phyloP scores from a whole-genome alignment of 2,888 invertebrate genomes.

The Melanargia galathea region DNA sequence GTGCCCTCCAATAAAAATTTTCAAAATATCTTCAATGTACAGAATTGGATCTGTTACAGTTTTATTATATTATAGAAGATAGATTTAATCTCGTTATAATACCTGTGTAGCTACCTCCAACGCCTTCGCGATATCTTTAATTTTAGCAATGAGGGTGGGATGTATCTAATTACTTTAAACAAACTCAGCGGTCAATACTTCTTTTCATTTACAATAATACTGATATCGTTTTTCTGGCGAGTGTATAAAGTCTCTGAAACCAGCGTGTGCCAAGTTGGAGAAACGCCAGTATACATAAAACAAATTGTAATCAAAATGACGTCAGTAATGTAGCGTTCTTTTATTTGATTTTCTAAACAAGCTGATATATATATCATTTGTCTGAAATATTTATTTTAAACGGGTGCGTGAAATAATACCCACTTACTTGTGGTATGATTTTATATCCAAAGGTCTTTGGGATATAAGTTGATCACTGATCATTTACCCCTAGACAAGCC shows the following conservation, averaged over 20 bases:
- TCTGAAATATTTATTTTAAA: conserved; percentile 15
- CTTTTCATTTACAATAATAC: neutral
- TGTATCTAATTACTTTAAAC: neutral
- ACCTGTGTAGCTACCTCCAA: too few relatives aligned
- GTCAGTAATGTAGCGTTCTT: conserved; percentile 7
- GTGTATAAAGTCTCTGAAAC: conserved; percentile 3
- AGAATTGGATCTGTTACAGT: too few relatives aligned
- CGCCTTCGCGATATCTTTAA: too few relatives aligned
- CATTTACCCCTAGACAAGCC: too few relatives aligned
- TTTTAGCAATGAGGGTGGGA: neutral
- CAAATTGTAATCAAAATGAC: conserved; percentile 38
- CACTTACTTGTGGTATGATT: neutral
- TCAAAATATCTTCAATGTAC: too few relatives aligned
- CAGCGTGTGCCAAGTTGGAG: conserved; percentile 62
- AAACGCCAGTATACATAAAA: conserved; percentile 55
- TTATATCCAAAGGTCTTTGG: conserved; percentile 6
- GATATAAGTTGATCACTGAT: neutral
- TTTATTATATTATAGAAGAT: too few relatives aligned
- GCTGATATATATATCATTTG: conserved; percentile 17
- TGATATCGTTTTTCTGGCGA: conserved; percentile 4
- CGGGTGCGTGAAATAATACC: neutral
- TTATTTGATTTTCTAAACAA: conserved; percentile 13
- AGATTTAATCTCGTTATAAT: too few relatives aligned
- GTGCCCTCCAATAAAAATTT: too few relatives aligned
- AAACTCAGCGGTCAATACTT: neutral